Evolutionary conservation across 1,140 invertebrate species (phyloP), one percentile per base, ranked within the genome.

Genomic region (Heliconius hermathena): DNA sequence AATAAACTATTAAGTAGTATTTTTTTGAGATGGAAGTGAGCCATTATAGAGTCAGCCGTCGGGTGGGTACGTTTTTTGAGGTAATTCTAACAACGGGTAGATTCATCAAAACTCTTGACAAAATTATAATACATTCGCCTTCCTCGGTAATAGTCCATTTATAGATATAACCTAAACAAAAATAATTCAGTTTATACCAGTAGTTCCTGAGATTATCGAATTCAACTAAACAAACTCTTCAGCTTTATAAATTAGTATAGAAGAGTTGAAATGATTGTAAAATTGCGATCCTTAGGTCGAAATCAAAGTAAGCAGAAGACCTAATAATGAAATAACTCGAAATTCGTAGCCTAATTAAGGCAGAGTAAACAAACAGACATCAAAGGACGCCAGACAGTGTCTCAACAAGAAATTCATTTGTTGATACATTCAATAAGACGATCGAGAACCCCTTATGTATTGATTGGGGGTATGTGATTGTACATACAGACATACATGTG

Each of bases 381-480:
- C 90, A 90, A 90, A 90, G 86, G 77, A 82, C 80, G 77, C 82
- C 88, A 88, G 85, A 86, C 88, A 85, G 80, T 85, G 81, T 82
- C 83, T 83, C 81, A 82, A 75, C 82, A 86, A 86, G 88, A 89
- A 87, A 85, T 87, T 85, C 83, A 88, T 89, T 89, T 91, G 89
- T 91, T 90, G 82, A 85, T 82, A 82, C 85, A 89, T 83, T 83
- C 90, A 91, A 90, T 91, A 88, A 87, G 84, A 87, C 87, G 79
- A 81, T 78, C 77, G 74, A 71, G 74, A 78, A 75, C 79, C 71
- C 77, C 77, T 77, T 82, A 82, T 75, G 70, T 81, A 81, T 81
- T 78, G 77, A 83, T 83, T 83, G 75, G 80, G 46, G 77, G 79
- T 46, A 76, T 76, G 36, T 36, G 70, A 60, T 38, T 76, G 36